A percentile compares a stretch with the other conserved stretches of the same genome.
phyloP scores from a whole-genome alignment of 2,113 vertebrate species.

The Oryzias javanicus region DNA sequence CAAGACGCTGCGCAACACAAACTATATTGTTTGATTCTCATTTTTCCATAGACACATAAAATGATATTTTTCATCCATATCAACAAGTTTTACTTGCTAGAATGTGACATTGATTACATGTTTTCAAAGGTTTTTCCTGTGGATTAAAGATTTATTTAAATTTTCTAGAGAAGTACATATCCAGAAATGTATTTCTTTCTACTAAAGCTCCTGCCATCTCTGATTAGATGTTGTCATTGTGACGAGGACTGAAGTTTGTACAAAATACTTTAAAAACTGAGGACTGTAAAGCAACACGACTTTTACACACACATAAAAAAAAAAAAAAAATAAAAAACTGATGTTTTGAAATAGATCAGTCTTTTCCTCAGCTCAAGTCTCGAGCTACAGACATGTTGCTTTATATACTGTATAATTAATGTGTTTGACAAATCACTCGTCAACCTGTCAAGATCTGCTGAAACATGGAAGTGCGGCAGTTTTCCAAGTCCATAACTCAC shows the following conservation, averaged over 20 bases:
- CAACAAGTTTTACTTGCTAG: conserved; percentile 18
- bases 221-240: conserved; percentile 48
- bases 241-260: conserved; percentile 14
- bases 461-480: too few relatives aligned
- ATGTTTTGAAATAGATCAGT: too few relatives aligned
- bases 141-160: conserved; percentile 32
- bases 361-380: too few relatives aligned
- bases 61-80: conserved; percentile 3
- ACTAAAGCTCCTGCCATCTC: conserved; percentile 37
- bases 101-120: conserved; percentile 37
- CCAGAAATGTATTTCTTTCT: conserved; percentile 8
- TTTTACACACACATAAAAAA: not conserved
- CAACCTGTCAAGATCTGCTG: too few relatives aligned
- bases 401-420: too few relatives aligned
- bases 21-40: too few relatives aligned
- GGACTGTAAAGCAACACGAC: not conserved
- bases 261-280: conserved; percentile 16
- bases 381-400: too few relatives aligned
- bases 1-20: too few relatives aligned
- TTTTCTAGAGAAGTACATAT: conserved; percentile 18
- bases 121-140: conserved; percentile 33
- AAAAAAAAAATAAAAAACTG: too few relatives aligned
- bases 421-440: too few relatives aligned
- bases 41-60: too few relatives aligned
- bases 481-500: too few relatives aligned